Percentiles rank a stretch among this genome's conserved stretches.
phyloP scores from a whole-genome alignment of 2,113 vertebrate genomes.

The Cephalopterus ornatus region DNA sequence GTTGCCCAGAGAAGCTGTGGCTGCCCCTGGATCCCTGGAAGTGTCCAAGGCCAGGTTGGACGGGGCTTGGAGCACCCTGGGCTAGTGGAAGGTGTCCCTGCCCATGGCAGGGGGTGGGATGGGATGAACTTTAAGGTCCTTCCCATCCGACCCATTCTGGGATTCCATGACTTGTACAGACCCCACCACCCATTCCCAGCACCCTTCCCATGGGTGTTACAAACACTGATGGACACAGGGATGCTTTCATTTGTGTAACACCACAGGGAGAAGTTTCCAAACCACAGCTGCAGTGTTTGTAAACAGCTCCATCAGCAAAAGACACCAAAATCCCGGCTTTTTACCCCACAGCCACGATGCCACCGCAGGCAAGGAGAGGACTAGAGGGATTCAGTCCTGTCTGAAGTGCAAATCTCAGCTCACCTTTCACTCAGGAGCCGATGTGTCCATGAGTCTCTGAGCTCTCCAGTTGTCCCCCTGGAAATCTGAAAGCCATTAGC shows the following conservation, averaged over 20 bases:
- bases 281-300: background rate
- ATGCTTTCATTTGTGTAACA: background rate
- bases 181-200: background rate
- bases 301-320: background rate
- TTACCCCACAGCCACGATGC: accelerated
- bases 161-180: background rate
- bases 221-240: background rate
- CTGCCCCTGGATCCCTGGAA: background rate
- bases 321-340: background rate
- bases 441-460: background rate
- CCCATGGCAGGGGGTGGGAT: background rate
- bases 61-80: accelerated
- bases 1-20: background rate
- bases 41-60: background rate
- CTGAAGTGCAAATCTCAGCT: slow-evolving; percentile 26
- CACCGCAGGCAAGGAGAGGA: background rate
- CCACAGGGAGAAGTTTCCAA: background rate
- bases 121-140: background rate
- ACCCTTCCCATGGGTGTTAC: accelerated
- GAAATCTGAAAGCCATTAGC: slow-evolving; percentile 63
- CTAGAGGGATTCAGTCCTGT: background rate
- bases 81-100: accelerated
- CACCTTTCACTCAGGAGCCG: background rate
- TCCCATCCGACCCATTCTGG: background rate
- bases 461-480: slow-evolving; percentile 18